Base-by-base conservation (phyloP, 2,113 vertebrate genomes). In the Petroica traversi region DNA sequence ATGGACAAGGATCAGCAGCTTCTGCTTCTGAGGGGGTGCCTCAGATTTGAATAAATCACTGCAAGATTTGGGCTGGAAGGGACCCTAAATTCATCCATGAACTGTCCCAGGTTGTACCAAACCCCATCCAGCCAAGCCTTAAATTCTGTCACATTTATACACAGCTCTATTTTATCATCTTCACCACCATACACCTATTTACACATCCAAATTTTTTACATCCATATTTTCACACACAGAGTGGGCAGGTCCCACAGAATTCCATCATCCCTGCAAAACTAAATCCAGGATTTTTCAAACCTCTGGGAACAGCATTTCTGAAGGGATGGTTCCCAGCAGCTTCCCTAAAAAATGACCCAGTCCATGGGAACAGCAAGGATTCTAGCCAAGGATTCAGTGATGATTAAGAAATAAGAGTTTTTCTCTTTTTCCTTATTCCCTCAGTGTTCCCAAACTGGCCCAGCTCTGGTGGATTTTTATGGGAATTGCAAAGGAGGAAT, bases 181-280 rank as follows among this genome's bases (percentile, higher is more conserved):
- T 72, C 3, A 26, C n/a, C 82, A 67, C 29, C 8, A 8, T 0
- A 20, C 11, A 62, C 11, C 12, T 54, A 9, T 11, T 28, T 1
- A 14, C 1, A 31, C 2, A 9, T 0, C 9, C 0, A 0, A 12
- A 41, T 75, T 84, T 67, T 58, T n/a, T 2, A 31, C 2, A 9
- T 0, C 9, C 0, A 0, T 14, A 41, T 75, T 84, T 67, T 58
- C 48, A 34, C 11, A 49, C 1, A 25, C 15, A 64, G 36, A 29
- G 12, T 71, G 25, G 20, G n/a, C 29, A 57, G 9, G 34, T 40
- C 61, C 61, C 40, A n/a, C 45, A 15, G 11, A 85, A 54, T 11
- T 28, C 22, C 48, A 33, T 13, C 29, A 68, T 45, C 19, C 16
- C 46, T n/a, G 19, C 19, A 80, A 62, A 95, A 80, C 14, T 11